Evolutionary conservation across 2,888 invertebrate genomes (phyloP), one percentile per base, ranked within the genome.

Genomic region (Leptinotarsa tumamoca): DNA sequence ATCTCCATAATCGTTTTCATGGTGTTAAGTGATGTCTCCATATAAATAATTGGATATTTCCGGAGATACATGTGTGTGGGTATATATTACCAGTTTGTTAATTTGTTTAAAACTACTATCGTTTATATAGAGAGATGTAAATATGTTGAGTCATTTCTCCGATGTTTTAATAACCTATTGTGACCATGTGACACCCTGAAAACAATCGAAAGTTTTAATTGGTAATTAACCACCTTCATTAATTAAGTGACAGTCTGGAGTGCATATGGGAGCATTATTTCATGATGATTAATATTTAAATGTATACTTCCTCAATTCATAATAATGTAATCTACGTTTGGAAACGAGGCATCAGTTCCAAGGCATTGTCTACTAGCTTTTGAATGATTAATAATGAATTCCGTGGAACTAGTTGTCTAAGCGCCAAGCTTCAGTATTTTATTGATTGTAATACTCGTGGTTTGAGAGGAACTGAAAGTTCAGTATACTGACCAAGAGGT

Each of bases 11-110:
- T 73, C 77, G 73, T 77, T 78, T 78, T 72, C 74, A 76, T 74
- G 75, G 85, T 84, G 85, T 83, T 84, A 84, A 84, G 83, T 84
- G 83, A 84, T 83, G 84, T 84, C 83, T 84, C 84, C 84, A 83
- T 84, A 83, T 83, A 82, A 83, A 83, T 84, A 84, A 84, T 83
- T 84, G 84, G 82, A 81, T 80, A 81, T 83, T 82, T 84, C 84
- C 84, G 84, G 82, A 82, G 71, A 73, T 70, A 61, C 68, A 72
- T 76, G 73, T 78, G 82, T 81, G 82, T 80, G 82, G 80, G 80
- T 81, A 80, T 80, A 73, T 79, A 80, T 81, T 81, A 80, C 80
- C 78, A 80, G 80, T 82, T 81, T 75, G 80, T 80, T 82, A 82
- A 82, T 80, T 82, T 80, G 80, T 80, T 80, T 80, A 78, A 81